Conservation (phyloP, 2,888 invertebrate genomes). For the Metallyticus violacea region DNA sequence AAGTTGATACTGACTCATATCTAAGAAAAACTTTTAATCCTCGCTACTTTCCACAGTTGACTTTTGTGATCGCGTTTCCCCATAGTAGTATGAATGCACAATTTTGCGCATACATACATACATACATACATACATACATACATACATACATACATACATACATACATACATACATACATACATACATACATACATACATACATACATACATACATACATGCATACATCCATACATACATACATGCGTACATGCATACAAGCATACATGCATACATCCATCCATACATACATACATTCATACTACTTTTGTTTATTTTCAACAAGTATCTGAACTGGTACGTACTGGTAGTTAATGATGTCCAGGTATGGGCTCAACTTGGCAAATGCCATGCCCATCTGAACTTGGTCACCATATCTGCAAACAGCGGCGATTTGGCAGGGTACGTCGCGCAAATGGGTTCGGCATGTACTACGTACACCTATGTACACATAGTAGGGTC, state of each 20-base stretch:
- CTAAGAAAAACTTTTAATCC: too few species aligned
- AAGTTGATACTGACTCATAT: too few species aligned
- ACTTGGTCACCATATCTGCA: not conserved
- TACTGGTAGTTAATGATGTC: constrained; percentile 17
- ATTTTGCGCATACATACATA: not conserved
- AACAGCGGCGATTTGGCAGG: not conserved
- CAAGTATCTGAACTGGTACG: not conserved
- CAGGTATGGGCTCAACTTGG: not conserved
- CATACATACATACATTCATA: not conserved
- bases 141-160: not conserved
- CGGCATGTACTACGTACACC: not conserved
- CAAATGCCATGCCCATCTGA: not conserved
- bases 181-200: not conserved
- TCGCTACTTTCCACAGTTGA: too few species aligned
- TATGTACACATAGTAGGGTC: not conserved
- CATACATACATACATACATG: constrained; percentile 1
- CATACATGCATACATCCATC: not conserved
- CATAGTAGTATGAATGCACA: too few species aligned
- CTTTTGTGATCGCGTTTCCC: too few species aligned
- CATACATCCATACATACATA: not conserved
- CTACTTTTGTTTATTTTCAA: not conserved
- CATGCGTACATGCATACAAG: not conserved
- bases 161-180: not conserved
- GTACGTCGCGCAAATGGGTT: not conserved
- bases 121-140: not conserved